Conservation (phyloP, 2,888 invertebrate genomes). For the Eilema sororculum region DNA sequence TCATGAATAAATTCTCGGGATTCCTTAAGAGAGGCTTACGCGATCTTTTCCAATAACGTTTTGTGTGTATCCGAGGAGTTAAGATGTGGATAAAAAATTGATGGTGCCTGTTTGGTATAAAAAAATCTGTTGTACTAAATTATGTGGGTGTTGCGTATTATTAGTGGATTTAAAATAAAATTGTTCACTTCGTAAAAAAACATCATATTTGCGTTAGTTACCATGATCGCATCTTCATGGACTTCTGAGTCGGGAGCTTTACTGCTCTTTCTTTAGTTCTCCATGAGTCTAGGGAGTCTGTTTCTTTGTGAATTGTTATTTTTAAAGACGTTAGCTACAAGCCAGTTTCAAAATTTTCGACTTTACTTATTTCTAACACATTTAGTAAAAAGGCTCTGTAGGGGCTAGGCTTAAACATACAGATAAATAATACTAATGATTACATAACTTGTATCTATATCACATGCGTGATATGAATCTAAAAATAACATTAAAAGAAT, state of each 20-base stretch:
- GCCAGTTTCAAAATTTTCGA: background rate
- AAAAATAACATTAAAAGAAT: background rate
- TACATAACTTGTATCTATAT: background rate
- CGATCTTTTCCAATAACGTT: slow-evolving; percentile 59
- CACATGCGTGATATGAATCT: background rate
- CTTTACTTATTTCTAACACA: background rate
- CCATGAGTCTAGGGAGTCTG: too few species aligned
- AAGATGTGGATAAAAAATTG: slow-evolving; percentile 43
- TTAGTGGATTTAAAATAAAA: background rate
- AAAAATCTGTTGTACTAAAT: slow-evolving; percentile 13
- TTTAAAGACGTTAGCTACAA: too few species aligned
- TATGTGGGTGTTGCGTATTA: background rate
- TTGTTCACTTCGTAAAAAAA: too few species aligned
- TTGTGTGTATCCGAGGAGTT: slow-evolving; percentile 49
- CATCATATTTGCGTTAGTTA: too few species aligned
- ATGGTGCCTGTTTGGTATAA: slow-evolving; percentile 25
- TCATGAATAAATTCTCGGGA: slow-evolving; percentile 68
- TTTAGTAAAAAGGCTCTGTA: too few species aligned
- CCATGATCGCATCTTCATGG: too few species aligned
- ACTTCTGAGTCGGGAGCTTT: too few species aligned
- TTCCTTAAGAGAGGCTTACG: slow-evolving; percentile 56
- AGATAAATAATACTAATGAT: background rate
- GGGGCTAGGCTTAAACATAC: too few species aligned
- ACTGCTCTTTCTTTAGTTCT: too few species aligned
- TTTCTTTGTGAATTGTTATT: too few species aligned